Conservation (phyloP, 2,113 vertebrate species). For the Oreochromis aureus region DNA sequence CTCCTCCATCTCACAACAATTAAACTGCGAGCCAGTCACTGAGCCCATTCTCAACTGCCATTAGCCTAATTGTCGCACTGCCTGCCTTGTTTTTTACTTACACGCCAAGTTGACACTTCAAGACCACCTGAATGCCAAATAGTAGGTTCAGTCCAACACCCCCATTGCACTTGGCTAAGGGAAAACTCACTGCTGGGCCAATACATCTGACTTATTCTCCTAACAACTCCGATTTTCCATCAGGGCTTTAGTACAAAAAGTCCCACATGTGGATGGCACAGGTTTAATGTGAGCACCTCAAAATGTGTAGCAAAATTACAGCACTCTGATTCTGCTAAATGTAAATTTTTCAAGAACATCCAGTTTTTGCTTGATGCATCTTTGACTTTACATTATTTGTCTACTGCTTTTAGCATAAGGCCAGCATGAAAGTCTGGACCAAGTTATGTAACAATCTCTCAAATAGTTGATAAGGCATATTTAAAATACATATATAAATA, state of each 20-base stretch:
- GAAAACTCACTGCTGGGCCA: background rate
- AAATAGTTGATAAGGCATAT: background rate
- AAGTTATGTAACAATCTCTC: background rate
- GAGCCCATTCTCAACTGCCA: slow-evolving; percentile 31
- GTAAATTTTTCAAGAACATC: background rate
- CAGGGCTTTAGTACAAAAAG: background rate
- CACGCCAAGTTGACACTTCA: slow-evolving; percentile 14
- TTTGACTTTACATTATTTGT: background rate
- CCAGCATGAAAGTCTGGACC: background rate
- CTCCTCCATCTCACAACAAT: slow-evolving; percentile 22
- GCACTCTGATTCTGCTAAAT: background rate
- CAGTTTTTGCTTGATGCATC: background rate
- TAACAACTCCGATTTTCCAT: background rate
- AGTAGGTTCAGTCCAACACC: background rate
- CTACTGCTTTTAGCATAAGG: background rate
- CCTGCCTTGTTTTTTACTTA: slow-evolving; percentile 3
- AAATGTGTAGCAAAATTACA: background rate
- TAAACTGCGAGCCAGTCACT: slow-evolving; percentile 4
- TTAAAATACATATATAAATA: background rate
- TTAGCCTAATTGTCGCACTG: slow-evolving; percentile 48
- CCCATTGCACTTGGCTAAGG: background rate
- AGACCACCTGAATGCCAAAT: slow-evolving; percentile 22
- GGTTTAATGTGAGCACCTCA: background rate
- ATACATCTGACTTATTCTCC: slow-evolving; percentile 7
- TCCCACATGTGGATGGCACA: background rate